Evolutionary conservation across 2,888 invertebrate species (phyloP).

Genomic region (Athetis lepigone): DNA sequence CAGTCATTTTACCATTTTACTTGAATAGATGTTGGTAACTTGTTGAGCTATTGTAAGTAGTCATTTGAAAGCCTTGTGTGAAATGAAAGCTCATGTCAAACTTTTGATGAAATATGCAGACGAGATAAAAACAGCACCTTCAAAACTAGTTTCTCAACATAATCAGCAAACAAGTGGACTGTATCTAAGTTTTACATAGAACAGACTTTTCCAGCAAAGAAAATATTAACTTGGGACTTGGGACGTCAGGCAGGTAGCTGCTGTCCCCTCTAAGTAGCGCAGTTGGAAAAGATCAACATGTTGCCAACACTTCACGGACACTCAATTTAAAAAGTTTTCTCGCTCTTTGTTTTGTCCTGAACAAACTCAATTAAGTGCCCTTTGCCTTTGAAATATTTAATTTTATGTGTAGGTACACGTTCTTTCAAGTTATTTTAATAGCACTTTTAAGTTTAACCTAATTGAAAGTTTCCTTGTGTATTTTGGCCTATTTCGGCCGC

Average conservation of each 20-base stretch:
- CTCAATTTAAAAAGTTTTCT: slow-evolving; percentile 89
- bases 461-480: slow-evolving; percentile 37
- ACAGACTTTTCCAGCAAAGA: slow-evolving; percentile 74
- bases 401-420: slow-evolving; percentile 74
- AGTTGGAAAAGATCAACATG: slow-evolving; percentile 89
- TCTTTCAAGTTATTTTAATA: slow-evolving; percentile 56
- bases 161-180: slow-evolving; percentile 47
- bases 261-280: slow-evolving; percentile 68
- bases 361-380: slow-evolving; percentile 90
- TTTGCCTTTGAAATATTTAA: slow-evolving; percentile 86
- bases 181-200: slow-evolving; percentile 60
- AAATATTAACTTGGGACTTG: slow-evolving; percentile 86
- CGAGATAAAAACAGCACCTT: not conserved
- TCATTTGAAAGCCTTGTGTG: not conserved
- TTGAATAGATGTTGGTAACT: too few relatives aligned
- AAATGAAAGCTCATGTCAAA: not conserved
- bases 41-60: too few relatives aligned
- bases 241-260: slow-evolving; percentile 73
- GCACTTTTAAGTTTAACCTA: slow-evolving; percentile 50
- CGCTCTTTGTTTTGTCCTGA: slow-evolving; percentile 90
- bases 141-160: slow-evolving; percentile 26
- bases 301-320: slow-evolving; percentile 89
- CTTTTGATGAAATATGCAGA: not conserved
- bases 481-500: slow-evolving; percentile 40
- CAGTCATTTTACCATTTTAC: too few relatives aligned